Base-by-base conservation (phyloP, 2,113 vertebrate species). In the Notothenia coriiceps region DNA sequence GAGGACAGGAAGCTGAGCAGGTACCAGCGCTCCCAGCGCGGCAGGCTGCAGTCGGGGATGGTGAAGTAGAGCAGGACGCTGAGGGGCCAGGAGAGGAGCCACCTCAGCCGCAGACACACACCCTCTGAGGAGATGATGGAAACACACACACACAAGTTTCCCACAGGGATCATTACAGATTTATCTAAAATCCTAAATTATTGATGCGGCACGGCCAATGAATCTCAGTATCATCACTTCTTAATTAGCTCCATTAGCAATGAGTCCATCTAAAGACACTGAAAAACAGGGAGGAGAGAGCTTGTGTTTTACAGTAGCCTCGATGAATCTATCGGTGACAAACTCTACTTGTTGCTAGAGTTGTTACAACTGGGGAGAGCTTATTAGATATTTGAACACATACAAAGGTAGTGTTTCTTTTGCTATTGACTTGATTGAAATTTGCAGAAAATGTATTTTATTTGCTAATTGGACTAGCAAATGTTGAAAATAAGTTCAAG, bases 21-120 rank as follows among this genome's bases (percentile, higher is more conserved):
- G 88, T 95, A 96, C 92, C 94, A 96, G 88, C 83, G 92, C 82
- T 94, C 90, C 95, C 95, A 96, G 50, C 65, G 93, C 0, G 94
- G 93, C 68, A 83, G 85, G 79, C 15, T 89, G 43, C 95, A 96
- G 93, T 96, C 86, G 2, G 95, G 95, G 66, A 96, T 76, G 64
- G 91, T 94, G 93, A 70, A 94, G 90, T 94, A 83, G 1, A 96
- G 94, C 85, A 96, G 79, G 20, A 92, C 0, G 29, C 85, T 89
- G 35, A 96, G 20, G 0, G 95, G 95, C 95, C 95, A 96, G 1
- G 95, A 94, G 15, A 95, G 57, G 52, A 95, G 72, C 95, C 95
- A 96, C 77, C 91, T 94, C 61, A 90, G 47, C 44, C 89, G 77
- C 12, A 72, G 44, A 55, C 91, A 91, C 86, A 82, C 80, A 11